A percentile compares a stretch with the other conserved stretches of the same genome.
Evolutionary conservation across 2,113 vertebrate genomes (phyloP).

Genomic region (Nesogale talazaci): DNA sequence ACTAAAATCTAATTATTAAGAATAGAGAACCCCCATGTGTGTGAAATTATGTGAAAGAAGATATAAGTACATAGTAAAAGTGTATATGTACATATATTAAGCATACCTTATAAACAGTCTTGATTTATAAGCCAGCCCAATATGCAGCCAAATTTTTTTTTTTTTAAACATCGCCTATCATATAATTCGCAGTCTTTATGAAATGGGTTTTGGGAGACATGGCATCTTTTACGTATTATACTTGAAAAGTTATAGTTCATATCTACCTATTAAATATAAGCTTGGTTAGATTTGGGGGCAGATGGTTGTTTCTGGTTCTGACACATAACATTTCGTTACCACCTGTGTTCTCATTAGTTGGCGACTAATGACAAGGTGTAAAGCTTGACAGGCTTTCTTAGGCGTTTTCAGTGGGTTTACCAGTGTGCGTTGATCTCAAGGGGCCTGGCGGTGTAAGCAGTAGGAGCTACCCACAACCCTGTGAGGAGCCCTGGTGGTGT

Average conservation of each 20-base stretch:
- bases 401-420: neutral
- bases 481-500: too few species aligned
- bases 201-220: constrained; percentile 32
- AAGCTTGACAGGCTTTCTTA: neutral
- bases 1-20: constrained; percentile 10
- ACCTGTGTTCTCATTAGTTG: neutral
- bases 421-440: too few species aligned
- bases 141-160: neutral
- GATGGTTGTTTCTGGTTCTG: constrained; percentile 12
- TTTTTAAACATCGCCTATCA: neutral
- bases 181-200: neutral
- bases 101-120: neutral
- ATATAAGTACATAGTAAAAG: too few species aligned
- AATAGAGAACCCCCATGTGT: neutral
- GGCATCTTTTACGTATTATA: constrained; percentile 25
- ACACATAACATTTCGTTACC: neutral
- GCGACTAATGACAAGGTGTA: neutral
- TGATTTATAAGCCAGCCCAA: neutral
- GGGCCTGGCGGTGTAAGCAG: too few species aligned
- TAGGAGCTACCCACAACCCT: too few species aligned
- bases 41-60: too few species aligned
- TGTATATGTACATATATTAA: too few species aligned
- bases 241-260: constrained; percentile 14
- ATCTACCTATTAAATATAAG: constrained; percentile 35
- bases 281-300: constrained; percentile 34